Base-by-base conservation (phyloP, 2,888 invertebrate species). In the Branchinecta sandiegonensis region DNA sequence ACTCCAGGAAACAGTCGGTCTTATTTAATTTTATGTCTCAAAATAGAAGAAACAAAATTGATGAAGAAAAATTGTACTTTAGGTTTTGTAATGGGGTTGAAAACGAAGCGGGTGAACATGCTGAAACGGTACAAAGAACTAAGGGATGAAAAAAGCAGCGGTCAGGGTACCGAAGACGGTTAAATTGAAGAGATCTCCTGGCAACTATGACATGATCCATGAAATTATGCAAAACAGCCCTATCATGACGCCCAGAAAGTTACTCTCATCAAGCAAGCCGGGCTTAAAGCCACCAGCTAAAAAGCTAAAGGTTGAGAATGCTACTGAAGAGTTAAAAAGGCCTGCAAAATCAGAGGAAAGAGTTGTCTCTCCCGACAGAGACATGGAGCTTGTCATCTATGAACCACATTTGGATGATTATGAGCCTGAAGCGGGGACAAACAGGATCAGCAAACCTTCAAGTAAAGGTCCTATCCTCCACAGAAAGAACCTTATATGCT, bases 331-430 rank as follows among this genome's bases (percentile, higher is more conserved):
- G n/a, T 56, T 56, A 56, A 56, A 8, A 17, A 56, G 56, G 2
- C 13, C 56, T 8, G 17, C 5, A 6, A 3, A 56, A 6, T 37
- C 6, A 56, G 56, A n/a, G 56, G 17, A 56, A 56, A 56, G 6
- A 17, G 5, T 56, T 56, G 6, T 56, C 13, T 56, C 56, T 56
- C 56, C 0, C 14, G 56, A 56, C 13, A n/a, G 8, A 56, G 56
- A 2, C 56, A 56, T 56, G 56, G 56, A n/a, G n/a, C n/a, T n/a
- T n/a, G n/a, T n/a, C n/a, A 56, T 50, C n/a, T 50, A 56, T 56
- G 8, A 13, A 2, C 56, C 4, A 56, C 2, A 56, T 8, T 4
- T 56, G 56, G 2, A 17, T 56, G 56, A 17, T 56, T 13, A 56
- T 56, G 56, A 6, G 56, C 56, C 56, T 56, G 6, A 56, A 56